Evolutionary conservation across 2,888 invertebrate genomes (phyloP).

Genomic region (Galerucella pusilla): DNA sequence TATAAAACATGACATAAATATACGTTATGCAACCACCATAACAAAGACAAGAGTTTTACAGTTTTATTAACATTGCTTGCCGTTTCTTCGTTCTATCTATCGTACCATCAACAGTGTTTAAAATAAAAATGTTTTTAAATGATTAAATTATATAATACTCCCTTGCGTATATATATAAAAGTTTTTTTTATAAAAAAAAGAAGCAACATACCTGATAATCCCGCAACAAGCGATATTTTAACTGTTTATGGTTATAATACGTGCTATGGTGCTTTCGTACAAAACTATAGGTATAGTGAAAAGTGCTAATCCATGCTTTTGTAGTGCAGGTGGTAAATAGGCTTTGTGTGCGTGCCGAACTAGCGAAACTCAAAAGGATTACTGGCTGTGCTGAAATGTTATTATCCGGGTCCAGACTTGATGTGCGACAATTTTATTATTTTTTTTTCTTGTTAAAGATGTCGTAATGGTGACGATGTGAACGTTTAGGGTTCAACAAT

Average conservation of each 20-base stretch:
- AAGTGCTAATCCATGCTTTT: slow-evolving; percentile 44
- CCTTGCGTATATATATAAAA: background rate
- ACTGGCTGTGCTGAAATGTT: slow-evolving; percentile 19
- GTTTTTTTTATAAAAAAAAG: background rate
- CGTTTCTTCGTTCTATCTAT: too few species aligned
- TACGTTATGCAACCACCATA: too few species aligned
- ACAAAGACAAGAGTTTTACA: too few species aligned
- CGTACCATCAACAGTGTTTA: too few species aligned
- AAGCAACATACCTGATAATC: slow-evolving; percentile 26
- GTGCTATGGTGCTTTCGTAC: slow-evolving; percentile 21
- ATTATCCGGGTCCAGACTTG: slow-evolving; percentile 18
- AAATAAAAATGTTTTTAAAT: too few species aligned
- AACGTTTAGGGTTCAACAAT: slow-evolving; percentile 12
- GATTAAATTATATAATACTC: too few species aligned
- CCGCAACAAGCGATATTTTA: slow-evolving; percentile 15
- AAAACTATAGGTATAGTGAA: slow-evolving; percentile 10
- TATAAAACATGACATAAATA: too few species aligned
- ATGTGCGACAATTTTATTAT: slow-evolving; percentile 7
- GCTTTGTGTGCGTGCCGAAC: slow-evolving; percentile 40
- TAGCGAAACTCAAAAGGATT: slow-evolving; percentile 22
- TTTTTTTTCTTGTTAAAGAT: slow-evolving; percentile 22
- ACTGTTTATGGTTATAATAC: slow-evolving; percentile 2
- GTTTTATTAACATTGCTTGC: too few species aligned
- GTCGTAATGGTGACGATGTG: slow-evolving; percentile 21
- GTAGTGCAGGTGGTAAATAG: slow-evolving; percentile 40